These are phyloP conservation scores for Hirtodrosophila duncani DNA, from an alignment of 2,888 invertebrate genomes.

Conservation along the genomic window DNA sequence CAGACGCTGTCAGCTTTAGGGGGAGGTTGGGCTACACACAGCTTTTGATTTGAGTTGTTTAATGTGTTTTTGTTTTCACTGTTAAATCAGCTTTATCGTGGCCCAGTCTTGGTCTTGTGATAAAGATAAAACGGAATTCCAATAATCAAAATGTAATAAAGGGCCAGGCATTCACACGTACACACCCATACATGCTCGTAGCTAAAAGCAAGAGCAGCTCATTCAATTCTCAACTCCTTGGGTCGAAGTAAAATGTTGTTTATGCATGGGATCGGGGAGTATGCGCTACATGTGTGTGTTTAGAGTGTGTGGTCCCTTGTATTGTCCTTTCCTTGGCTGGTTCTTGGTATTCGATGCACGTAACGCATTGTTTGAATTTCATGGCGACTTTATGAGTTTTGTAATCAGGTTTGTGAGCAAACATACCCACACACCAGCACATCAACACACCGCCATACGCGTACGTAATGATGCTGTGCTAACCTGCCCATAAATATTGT, in stretches of 20 bases:
- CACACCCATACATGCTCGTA: conserved; percentile 2
- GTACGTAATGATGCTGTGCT: conserved; percentile 19
- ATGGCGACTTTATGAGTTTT: conserved; percentile 74
- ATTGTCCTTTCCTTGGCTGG: conserved; percentile 20
- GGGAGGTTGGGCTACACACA: conserved; percentile 2
- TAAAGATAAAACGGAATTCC: conserved; percentile 49
- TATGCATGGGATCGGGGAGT: conserved; percentile 47
- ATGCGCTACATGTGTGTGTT: conserved; percentile 13
- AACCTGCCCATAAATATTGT: conserved; percentile 30
- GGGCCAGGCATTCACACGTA: conserved; percentile 46
- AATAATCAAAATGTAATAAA: conserved; percentile 68
- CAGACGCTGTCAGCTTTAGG: conserved; percentile 32
- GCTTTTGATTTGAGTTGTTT: conserved; percentile 35
- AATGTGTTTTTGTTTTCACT: conserved; percentile 7
- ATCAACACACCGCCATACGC: conserved; percentile 3
- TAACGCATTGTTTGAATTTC: conserved; percentile 73
- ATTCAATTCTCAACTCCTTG: conserved; percentile 56
- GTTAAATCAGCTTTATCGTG: conserved; percentile 42
- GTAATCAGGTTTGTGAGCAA: conserved; percentile 62
- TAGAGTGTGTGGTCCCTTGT: conserved; percentile 12
- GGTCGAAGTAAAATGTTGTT: conserved; percentile 62
- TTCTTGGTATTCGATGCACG: conserved; percentile 60
- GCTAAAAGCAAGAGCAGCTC: conserved; percentile 3
- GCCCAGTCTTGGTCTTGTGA: conserved; percentile 14
- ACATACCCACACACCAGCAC: conserved; percentile 38